Conservation (phyloP, 2,797 vertebrate genomes). For the Chaenodraco wilsoni region DNA sequence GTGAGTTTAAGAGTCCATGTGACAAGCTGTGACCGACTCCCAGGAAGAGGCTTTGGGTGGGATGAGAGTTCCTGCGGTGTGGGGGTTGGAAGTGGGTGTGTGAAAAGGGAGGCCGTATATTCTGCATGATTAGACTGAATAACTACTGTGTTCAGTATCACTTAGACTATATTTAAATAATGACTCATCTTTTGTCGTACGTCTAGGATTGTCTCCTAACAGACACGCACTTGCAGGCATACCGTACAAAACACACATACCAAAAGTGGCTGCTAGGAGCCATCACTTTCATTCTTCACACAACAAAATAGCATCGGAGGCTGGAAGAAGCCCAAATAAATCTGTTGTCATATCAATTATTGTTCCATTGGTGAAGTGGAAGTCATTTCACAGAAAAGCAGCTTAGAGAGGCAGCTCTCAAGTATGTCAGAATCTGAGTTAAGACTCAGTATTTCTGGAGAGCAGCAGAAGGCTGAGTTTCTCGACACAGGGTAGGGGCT, state of each 20-base stretch:
- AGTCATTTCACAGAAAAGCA: conserved; percentile 83
- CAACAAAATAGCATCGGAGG: conserved; percentile 56
- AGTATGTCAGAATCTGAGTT: conserved; percentile 78
- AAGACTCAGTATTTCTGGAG: conserved; percentile 78
- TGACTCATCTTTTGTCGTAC: conserved; percentile 23
- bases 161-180: conserved; percentile 37
- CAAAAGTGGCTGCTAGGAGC: conserved; percentile 32
- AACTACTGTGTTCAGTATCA: conserved; percentile 26
- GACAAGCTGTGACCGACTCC: conserved; percentile 72
- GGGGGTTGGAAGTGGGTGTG: conserved; percentile 14
- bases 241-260: background rate
- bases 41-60: conserved; percentile 70
- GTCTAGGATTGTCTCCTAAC: conserved; percentile 21
- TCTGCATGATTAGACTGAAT: conserved; percentile 28
- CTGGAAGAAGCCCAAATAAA: conserved; percentile 75
- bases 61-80: conserved; percentile 43
- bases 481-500: conserved; percentile 61
- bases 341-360: conserved; percentile 87
- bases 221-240: conserved; percentile 8
- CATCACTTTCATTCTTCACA: conserved; percentile 52
- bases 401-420: conserved; percentile 81
- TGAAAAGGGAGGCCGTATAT: background rate
- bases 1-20: conserved; percentile 71
- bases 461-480: conserved; percentile 55
- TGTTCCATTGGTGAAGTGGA: conserved; percentile 81